These are phyloP conservation scores for human (Homo sapiens) DNA, from an alignment of 2,113 vertebrate genomes.

Conservation along the genomic window GRCh38 chr5:65388001-65388500, in stretches of 20 bases:
- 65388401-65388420: not conserved
- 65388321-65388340: not conserved
- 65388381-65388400: not conserved
- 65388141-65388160: too few species aligned
- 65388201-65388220: too few species aligned
- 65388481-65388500: not conserved
- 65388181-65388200: too few species aligned
- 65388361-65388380: not conserved
- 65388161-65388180: too few species aligned
- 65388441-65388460: not conserved
- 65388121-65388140: too few species aligned
- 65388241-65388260: not conserved
- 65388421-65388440: not conserved
- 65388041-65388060: too few species aligned
- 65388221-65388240: not conserved
- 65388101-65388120: too few species aligned
- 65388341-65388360: not conserved
- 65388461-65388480: not conserved
- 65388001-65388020: too few species aligned
- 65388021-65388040: too few species aligned
- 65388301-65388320: not conserved
- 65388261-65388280: not conserved
- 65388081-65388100: too few species aligned
- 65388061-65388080: too few species aligned
- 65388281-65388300: not conserved